These are phyloP conservation scores for Euura lappo DNA, from an alignment of 1,140 invertebrate genomes.

Conservation along the genomic window DNA sequence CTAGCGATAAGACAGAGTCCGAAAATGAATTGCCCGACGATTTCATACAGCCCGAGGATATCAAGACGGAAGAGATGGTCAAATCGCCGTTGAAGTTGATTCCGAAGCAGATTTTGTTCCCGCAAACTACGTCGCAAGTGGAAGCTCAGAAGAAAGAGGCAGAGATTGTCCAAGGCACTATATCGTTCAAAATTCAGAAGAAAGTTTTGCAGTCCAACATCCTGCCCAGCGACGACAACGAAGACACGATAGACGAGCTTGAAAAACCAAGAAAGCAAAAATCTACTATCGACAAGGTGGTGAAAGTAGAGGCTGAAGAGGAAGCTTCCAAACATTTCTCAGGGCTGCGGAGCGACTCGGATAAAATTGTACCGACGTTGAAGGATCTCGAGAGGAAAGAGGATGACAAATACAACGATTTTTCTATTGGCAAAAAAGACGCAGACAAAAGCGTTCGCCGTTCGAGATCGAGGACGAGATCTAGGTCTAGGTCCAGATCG, in stretches of 20 bases:
- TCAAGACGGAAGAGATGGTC: constrained; percentile 11
- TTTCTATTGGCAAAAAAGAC: neutral
- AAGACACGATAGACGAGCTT: constrained; percentile 17
- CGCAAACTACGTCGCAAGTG: constrained; percentile 19
- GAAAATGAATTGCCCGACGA: constrained; percentile 7
- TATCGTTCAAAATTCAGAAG: constrained; percentile 14
- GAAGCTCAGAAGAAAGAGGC: neutral
- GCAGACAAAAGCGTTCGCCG: neutral
- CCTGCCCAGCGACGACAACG: neutral
- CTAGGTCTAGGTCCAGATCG: neutral
- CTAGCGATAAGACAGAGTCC: constrained; percentile 23
- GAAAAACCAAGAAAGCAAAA: neutral
- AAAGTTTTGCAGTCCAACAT: constrained; percentile 1
- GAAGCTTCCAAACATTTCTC: neutral
- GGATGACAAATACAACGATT: constrained; percentile 2
- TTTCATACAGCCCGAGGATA: constrained; percentile 9
- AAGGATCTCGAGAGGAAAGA: neutral
- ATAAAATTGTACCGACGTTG: neutral
- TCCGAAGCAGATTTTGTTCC: constrained; percentile 48
- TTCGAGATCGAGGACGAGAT: neutral
- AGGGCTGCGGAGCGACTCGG: neutral
- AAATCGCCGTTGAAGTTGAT: constrained; percentile 44
- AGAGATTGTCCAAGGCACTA: neutral
- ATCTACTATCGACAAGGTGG: too few relatives aligned
- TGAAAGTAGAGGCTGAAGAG: neutral